Conservation (phyloP, 2,797 vertebrate genomes). For the Tarsius wallacei region DNA sequence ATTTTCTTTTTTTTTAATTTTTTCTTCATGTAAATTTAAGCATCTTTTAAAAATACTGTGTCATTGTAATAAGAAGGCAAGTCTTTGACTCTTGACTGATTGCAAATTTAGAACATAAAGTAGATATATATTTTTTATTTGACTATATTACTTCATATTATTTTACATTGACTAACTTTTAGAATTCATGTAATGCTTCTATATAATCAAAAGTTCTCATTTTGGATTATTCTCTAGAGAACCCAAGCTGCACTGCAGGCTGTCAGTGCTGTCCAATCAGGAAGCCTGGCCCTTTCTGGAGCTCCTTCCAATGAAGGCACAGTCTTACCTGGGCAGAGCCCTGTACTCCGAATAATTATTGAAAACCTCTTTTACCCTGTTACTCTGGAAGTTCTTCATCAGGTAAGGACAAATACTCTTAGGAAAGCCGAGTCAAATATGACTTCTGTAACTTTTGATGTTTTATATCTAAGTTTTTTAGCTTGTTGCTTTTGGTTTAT, state of each 20-base stretch:
- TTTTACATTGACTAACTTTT: background rate
- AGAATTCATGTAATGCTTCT: background rate
- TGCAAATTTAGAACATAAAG: background rate
- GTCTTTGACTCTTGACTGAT: constrained; percentile 47
- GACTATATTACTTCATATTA: background rate
- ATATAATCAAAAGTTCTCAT: constrained; percentile 60
- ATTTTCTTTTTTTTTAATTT: background rate
- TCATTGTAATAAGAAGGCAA: background rate
- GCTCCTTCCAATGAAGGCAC: constrained; percentile 84
- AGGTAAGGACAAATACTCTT: constrained; percentile 90
- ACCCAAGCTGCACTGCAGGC: constrained; percentile 90
- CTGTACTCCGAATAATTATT: constrained; percentile 93
- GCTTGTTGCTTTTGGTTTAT: constrained; percentile 33
- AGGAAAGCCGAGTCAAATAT: constrained; percentile 5
- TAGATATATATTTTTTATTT: constrained; percentile 13
- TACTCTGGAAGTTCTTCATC: constrained; percentile 93
- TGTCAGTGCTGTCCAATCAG: constrained; percentile 88
- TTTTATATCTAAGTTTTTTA: constrained; percentile 35
- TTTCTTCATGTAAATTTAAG: constrained; percentile 25
- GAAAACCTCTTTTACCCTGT: constrained; percentile 93
- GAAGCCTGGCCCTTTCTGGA: constrained; percentile 85
- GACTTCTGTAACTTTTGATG: background rate
- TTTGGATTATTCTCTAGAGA: constrained; percentile 88
- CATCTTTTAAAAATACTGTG: background rate
- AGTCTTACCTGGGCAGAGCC: constrained; percentile 87